Evolutionary conservation across 2,113 vertebrate genomes (phyloP).

Genomic region (Thalassoma bifasciatum): DNA sequence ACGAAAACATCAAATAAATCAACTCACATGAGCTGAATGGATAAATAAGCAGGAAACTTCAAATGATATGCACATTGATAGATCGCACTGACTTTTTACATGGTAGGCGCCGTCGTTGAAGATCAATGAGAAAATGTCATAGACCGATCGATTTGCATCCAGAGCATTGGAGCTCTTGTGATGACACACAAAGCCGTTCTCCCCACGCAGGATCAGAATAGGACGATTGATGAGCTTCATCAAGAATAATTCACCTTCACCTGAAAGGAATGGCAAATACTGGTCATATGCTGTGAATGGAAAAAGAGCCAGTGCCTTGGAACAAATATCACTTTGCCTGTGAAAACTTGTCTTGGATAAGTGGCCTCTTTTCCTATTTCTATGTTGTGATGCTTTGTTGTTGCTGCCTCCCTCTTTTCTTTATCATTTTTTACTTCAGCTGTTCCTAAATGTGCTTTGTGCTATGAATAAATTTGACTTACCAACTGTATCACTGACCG

Average conservation of each 20-base stretch:
- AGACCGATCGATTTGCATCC: slow-evolving; percentile 91
- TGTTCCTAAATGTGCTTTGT: too few relatives aligned
- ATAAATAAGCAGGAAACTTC: background rate
- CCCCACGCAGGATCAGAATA: slow-evolving; percentile 91
- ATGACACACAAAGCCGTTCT: slow-evolving; percentile 93
- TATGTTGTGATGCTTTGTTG: too few relatives aligned
- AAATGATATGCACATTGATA: background rate
- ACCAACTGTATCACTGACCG: slow-evolving; percentile 91
- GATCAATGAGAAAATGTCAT: slow-evolving; percentile 92
- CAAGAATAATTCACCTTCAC: slow-evolving; percentile 90
- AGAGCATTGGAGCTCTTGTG: slow-evolving; percentile 93
- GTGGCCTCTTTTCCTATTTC: too few relatives aligned
- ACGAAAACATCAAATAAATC: background rate
- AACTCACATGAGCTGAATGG: background rate
- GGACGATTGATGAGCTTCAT: slow-evolving; percentile 97
- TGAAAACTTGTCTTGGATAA: too few relatives aligned
- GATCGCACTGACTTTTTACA: slow-evolving; percentile 87
- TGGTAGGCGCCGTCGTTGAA: slow-evolving; percentile 95
- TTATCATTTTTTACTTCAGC: too few relatives aligned
- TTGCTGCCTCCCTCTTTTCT: too few relatives aligned
- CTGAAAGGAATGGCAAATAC: slow-evolving; percentile 69
- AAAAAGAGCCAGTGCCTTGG: background rate
- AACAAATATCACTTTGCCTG: background rate
- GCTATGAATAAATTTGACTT: slow-evolving; percentile 57
- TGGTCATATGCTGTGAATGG: background rate